Conservation (phyloP, 2,888 invertebrate species). For the Tachina fera region DNA sequence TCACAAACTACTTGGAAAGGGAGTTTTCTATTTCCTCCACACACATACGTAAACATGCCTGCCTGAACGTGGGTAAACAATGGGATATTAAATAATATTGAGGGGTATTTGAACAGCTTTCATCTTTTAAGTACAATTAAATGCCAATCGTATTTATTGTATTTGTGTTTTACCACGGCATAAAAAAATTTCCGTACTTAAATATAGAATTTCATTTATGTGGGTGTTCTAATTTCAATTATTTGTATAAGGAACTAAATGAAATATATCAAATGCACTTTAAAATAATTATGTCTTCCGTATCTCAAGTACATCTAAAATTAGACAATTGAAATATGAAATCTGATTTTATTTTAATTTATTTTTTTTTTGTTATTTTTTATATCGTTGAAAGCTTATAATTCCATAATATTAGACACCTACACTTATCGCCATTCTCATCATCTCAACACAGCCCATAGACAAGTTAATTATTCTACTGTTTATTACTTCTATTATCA, state of each 20-base stretch:
- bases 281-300: constrained; percentile 3
- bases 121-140: too few species aligned
- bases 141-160: too few species aligned
- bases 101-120: too few species aligned
- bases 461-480: constrained; percentile 30
- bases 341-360: neutral
- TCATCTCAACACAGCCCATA: constrained; percentile 31
- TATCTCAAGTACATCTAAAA: constrained; percentile 32
- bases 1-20: too few species aligned
- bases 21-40: too few species aligned
- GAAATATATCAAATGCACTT: neutral
- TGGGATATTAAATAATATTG: too few species aligned
- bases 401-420: constrained; percentile 35
- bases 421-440: constrained; percentile 40
- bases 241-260: neutral
- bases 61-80: too few species aligned
- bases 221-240: neutral
- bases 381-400: neutral
- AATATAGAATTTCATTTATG: too few species aligned
- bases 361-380: neutral
- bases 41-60: too few species aligned
- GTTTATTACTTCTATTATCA: constrained; percentile 40
- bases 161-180: too few species aligned
- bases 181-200: too few species aligned
- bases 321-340: constrained; percentile 6